phyloP scores from a whole-genome alignment of 2,113 vertebrate species.

The Xyrauchen texanus region DNA sequence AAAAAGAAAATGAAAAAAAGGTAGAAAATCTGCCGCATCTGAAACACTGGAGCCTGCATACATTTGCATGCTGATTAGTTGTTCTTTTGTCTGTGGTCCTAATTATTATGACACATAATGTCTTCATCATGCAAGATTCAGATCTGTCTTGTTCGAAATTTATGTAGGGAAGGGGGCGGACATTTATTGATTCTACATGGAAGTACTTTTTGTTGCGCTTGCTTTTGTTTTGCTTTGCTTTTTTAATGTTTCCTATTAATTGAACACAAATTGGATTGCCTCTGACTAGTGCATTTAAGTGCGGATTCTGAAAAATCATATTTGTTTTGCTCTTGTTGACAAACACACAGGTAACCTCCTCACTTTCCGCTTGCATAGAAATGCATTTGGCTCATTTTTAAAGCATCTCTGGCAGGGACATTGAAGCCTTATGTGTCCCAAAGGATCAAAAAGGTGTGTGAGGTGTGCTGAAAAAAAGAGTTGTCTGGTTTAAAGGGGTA shows the following conservation, averaged over 20 bases:
- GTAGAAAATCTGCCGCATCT: slow-evolving; percentile 79
- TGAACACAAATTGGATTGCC: slow-evolving; percentile 77
- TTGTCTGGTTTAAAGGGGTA: too few relatives aligned
- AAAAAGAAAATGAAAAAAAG: slow-evolving; percentile 48
- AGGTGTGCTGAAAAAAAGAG: slow-evolving; percentile 4
- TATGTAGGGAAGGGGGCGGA: slow-evolving; percentile 75
- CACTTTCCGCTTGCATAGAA: slow-evolving; percentile 20
- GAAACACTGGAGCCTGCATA: slow-evolving; percentile 89
- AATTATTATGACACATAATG: slow-evolving; percentile 99
- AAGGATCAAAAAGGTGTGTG: slow-evolving; percentile 30
- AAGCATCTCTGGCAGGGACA: slow-evolving; percentile 48
- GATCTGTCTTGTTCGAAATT: slow-evolving; percentile 85
- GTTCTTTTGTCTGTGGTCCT: slow-evolving; percentile 93
- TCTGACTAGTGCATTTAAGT: slow-evolving; percentile 69
- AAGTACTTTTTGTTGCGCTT: slow-evolving; percentile 72
- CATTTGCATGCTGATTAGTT: slow-evolving; percentile 95
- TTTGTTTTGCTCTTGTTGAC: slow-evolving; percentile 83
- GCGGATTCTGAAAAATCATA: slow-evolving; percentile 69
- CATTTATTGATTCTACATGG: slow-evolving; percentile 85
- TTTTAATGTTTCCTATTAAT: slow-evolving; percentile 84
- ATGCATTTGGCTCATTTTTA: slow-evolving; percentile 24
- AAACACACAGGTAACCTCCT: slow-evolving; percentile 83
- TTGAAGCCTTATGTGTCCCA: slow-evolving; percentile 66
- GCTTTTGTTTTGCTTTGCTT: slow-evolving; percentile 27
- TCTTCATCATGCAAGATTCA: slow-evolving; percentile 97